These are phyloP conservation scores for Paramisgurnus dabryanus DNA, from an alignment of 2,113 vertebrate genomes.

Conservation along the genomic window DNA sequence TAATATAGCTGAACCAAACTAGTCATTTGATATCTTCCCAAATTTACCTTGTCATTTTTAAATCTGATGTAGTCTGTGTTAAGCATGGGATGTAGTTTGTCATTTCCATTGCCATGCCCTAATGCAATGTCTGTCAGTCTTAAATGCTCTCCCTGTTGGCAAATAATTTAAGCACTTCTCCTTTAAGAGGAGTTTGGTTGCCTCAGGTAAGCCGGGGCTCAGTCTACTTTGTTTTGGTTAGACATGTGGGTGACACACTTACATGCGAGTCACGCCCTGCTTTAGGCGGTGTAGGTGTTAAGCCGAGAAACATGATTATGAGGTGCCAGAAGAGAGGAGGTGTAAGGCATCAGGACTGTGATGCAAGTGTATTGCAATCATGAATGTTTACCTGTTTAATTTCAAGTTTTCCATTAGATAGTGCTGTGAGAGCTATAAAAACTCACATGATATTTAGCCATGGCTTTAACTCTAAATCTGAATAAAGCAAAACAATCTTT, in stretches of 20 bases:
- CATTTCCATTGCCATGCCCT: background rate
- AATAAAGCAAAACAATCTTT: conserved; percentile 34
- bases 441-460: background rate
- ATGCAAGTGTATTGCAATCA: background rate
- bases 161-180: background rate
- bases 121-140: conserved; percentile 14
- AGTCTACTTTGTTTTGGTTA: conserved; percentile 32
- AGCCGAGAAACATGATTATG: conserved; percentile 37
- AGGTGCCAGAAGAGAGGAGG: background rate
- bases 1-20: too few species aligned
- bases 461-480: background rate
- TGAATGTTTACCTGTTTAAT: background rate
- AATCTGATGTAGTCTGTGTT: background rate
- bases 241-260: conserved; percentile 35
- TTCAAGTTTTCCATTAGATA: background rate
- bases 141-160: conserved; percentile 11
- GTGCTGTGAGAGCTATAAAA: background rate
- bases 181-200: conserved; percentile 24
- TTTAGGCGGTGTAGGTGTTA: conserved; percentile 31
- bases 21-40: too few species aligned
- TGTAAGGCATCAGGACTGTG: background rate
- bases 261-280: conserved; percentile 16
- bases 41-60: too few species aligned
- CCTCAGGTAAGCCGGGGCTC: conserved; percentile 13
- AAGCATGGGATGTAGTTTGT: background rate